Percentiles rank a stretch among this genome's conserved stretches.
phyloP scores from a whole-genome alignment of 1,140 invertebrate species.

The Pantala flavescens region DNA sequence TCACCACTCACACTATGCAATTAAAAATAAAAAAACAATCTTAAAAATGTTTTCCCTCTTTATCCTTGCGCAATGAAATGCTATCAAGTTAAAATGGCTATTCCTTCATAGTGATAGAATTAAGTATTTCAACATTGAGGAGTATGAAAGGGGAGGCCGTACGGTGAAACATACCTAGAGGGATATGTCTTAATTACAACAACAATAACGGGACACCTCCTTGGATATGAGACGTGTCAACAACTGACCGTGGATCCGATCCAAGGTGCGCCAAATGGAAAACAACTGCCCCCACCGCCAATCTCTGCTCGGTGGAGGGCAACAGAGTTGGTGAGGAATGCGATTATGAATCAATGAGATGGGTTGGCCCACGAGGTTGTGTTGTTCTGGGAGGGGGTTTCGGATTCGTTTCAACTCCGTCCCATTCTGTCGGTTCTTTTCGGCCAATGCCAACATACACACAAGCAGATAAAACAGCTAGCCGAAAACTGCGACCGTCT shows the following conservation, averaged over 20 bases:
- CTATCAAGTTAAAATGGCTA: neutral
- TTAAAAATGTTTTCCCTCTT: conserved; percentile 1
- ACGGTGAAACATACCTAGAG: conserved; percentile 13
- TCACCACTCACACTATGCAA: neutral
- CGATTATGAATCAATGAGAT: conserved; percentile 2
- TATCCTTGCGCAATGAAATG: neutral
- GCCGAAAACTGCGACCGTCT: neutral
- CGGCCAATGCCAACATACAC: neutral
- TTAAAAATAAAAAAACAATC: conserved; percentile 15
- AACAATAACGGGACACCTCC: conserved; percentile 16
- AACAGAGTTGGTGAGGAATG: neutral
- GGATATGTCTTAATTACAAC: conserved; percentile 23
- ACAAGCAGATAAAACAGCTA: neutral
- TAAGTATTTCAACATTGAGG: conserved; percentile 5
- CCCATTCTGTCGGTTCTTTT: neutral
- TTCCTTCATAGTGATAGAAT: conserved; percentile 2
- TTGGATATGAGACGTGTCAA: neutral
- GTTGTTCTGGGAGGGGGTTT: neutral
- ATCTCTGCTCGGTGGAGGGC: neutral
- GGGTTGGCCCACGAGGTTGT: neutral
- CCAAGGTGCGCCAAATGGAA: conserved; percentile 15
- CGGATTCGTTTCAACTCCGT: neutral
- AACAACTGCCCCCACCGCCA: conserved; percentile 16
- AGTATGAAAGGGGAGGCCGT: conserved; percentile 8
- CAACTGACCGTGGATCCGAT: neutral